Evolutionary conservation across 2,888 invertebrate species (phyloP).

Genomic region (Thereva nobilitata): DNA sequence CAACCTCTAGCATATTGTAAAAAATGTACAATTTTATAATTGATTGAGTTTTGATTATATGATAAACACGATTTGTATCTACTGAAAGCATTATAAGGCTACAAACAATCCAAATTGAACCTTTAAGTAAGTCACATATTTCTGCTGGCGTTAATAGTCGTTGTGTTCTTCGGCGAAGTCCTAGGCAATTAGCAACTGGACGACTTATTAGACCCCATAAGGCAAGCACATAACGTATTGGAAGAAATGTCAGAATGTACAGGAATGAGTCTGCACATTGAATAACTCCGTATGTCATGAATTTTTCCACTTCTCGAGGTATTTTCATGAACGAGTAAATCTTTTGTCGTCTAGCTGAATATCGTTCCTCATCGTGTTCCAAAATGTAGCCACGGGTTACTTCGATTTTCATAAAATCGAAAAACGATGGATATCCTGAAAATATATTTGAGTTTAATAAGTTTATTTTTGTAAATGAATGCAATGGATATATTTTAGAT

Average conservation of each 20-base stretch:
- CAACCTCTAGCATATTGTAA: slow-evolving; percentile 99
- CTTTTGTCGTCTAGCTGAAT: slow-evolving; percentile 90
- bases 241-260: slow-evolving; percentile 96
- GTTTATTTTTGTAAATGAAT: too few species aligned
- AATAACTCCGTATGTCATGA: slow-evolving; percentile 91
- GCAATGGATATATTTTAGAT: too few species aligned
- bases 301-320: slow-evolving; percentile 88
- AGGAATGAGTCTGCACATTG: slow-evolving; percentile 97
- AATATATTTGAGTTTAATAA: neutral
- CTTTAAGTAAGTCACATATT: slow-evolving; percentile 94
- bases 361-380: slow-evolving; percentile 94
- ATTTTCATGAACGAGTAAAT: slow-evolving; percentile 97
- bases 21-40: slow-evolving; percentile 99
- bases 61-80: slow-evolving; percentile 98
- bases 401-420: slow-evolving; percentile 81
- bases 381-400: slow-evolving; percentile 89
- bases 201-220: slow-evolving; percentile 78
- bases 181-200: slow-evolving; percentile 74
- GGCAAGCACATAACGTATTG: slow-evolving; percentile 87
- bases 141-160: slow-evolving; percentile 82
- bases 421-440: slow-evolving; percentile 51
- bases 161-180: slow-evolving; percentile 62
- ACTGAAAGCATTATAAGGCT: slow-evolving; percentile 86
- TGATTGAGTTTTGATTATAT: slow-evolving; percentile 95
- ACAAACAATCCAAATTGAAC: slow-evolving; percentile 81